A percentile compares a stretch with the other conserved stretches of the same genome.
These are phyloP conservation scores for Ptychobarbus kaznakovi DNA, from an alignment of 2,797 vertebrate species.

Conservation along the genomic window DNA sequence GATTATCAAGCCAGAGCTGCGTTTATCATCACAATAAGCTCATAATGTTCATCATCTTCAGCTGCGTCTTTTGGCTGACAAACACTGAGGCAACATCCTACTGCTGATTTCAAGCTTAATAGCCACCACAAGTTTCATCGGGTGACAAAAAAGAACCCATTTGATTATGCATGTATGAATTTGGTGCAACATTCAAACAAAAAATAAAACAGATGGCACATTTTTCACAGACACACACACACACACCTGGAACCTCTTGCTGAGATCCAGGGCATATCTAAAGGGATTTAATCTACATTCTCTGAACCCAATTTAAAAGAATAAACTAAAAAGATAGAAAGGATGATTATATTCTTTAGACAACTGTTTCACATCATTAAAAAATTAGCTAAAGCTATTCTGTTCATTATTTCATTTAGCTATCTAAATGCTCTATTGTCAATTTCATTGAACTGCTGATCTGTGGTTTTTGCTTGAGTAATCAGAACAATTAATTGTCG, in stretches of 20 bases:
- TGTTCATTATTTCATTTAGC: conserved; percentile 26
- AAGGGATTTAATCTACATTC: neutral
- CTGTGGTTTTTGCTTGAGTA: conserved; percentile 39
- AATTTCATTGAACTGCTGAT: conserved; percentile 16
- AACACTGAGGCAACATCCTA: conserved; percentile 5
- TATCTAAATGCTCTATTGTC: conserved; percentile 25
- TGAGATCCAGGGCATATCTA: neutral
- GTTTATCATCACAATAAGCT: conserved; percentile 2
- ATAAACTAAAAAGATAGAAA: neutral
- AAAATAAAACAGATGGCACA: conserved; percentile 46
- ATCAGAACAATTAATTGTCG: conserved; percentile 34
- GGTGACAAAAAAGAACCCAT: neutral
- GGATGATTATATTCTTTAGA: neutral
- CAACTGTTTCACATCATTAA: conserved; percentile 26
- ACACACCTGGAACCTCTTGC: conserved; percentile 18
- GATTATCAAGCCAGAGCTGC: neutral
- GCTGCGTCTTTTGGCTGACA: neutral
- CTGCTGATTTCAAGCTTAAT: conserved; percentile 9
- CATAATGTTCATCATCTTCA: conserved; percentile 7
- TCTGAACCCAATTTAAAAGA: neutral
- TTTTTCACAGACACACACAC: neutral
- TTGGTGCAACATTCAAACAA: conserved; percentile 4
- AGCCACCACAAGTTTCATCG: conserved; percentile 1
- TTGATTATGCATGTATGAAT: conserved; percentile 10
- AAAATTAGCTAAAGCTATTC: conserved; percentile 1